Base-by-base conservation (phyloP, 2,113 vertebrate genomes). In the Prolemur simus region DNA sequence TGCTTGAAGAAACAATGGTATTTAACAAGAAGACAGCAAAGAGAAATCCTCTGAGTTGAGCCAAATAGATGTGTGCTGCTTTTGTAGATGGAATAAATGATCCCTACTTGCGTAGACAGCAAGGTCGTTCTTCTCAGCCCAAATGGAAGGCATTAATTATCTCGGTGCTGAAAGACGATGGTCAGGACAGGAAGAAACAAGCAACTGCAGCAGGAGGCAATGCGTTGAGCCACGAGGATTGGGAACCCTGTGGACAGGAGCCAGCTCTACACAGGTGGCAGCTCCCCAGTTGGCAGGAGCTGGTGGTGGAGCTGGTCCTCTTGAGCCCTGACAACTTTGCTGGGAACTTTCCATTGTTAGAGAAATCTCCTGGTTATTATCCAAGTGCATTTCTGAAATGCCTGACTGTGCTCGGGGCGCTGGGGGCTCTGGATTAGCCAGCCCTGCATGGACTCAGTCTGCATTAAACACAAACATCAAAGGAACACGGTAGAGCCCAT, bases 331-430 rank as follows among this genome's bases (percentile, higher is more conserved):
- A 29, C 80, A 54, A 49, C n/a, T 56, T 47, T 18, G 12, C 5
- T 68, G 56, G 85, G 78, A 85, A 83, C 60, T 95, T 85, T 91
- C 82, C 56, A 8, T 49, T 73, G n/a, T 88, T 47, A n/a, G 37
- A 39, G 45, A 49, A 91, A 86, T 52, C 56, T 54, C 88, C 80
- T 58, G 17, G 13, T 86, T 88, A 34, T 37, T 64, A 23, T 25
- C 77, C 82, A 56, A 56, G 14, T 45, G 66, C 81, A 68, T 91
- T 96, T 88, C 93, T 97, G 93, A 94, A 95, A 73, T 88, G 64
- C 94, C 88, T 89, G 63, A n/a, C 47, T 10, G 49, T 54, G 42
- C 37, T 68, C 15, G 8, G 88, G 23, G 9, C 83, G 56, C 32
- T 45, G n/a, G 6, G 13, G 63, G 21, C 60, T 88, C 37, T 58